Conservation (phyloP, 2,797 vertebrate genomes). For the Knipowitschia caucasica region DNA sequence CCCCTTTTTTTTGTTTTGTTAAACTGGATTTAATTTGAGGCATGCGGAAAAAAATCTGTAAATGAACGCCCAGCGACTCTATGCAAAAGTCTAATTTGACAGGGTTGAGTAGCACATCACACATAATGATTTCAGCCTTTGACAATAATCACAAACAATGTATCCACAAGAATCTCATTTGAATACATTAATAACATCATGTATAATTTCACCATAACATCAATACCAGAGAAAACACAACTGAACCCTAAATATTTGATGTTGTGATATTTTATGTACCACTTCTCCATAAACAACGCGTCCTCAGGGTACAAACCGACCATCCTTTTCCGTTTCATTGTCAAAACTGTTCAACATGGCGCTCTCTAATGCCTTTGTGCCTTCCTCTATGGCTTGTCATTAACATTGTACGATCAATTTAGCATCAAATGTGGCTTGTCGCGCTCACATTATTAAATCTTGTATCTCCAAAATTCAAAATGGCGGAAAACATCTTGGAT, state of each 20-base stretch:
- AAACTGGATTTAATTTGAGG: too few species aligned
- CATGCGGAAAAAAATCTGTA: background rate
- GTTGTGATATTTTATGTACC: slow-evolving; percentile 26
- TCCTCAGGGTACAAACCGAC: slow-evolving; percentile 10
- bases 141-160: slow-evolving; percentile 3
- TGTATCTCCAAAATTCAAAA: slow-evolving; percentile 41
- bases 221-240: slow-evolving; percentile 20
- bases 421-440: slow-evolving; percentile 24
- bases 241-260: slow-evolving; percentile 16
- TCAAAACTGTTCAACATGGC: slow-evolving; percentile 13
- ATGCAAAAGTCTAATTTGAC: background rate
- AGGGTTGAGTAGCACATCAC: background rate
- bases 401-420: slow-evolving; percentile 42
- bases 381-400: slow-evolving; percentile 10
- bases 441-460: slow-evolving; percentile 42
- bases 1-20: background rate
- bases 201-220: slow-evolving; percentile 10
- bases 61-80: background rate
- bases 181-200: slow-evolving; percentile 13
- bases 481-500: slow-evolving; percentile 41
- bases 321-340: slow-evolving; percentile 28
- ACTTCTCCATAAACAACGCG: slow-evolving; percentile 19
- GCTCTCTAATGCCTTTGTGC: background rate
- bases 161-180: slow-evolving; percentile 4
- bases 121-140: background rate